Percentiles rank a stretch among this genome's conserved stretches.
These are phyloP conservation scores for Vicugna pacos DNA, from an alignment of 2,113 vertebrate species.

Conservation along the genomic window DNA sequence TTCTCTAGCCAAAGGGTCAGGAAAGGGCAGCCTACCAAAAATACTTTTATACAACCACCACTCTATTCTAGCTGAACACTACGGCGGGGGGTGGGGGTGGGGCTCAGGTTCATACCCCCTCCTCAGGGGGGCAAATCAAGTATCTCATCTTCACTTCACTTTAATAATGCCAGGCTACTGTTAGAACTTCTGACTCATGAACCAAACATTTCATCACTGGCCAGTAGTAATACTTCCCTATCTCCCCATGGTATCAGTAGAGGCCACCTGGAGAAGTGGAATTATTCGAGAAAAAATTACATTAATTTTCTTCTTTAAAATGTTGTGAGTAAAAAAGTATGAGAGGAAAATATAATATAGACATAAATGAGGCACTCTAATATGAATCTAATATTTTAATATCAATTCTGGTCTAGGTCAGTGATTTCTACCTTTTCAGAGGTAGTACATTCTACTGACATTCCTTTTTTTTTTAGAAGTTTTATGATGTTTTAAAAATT, in stretches of 20 bases:
- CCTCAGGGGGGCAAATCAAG: not conserved
- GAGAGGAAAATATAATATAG: not conserved
- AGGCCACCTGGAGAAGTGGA: not conserved
- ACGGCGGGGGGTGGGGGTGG: too few species aligned
- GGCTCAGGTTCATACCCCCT: not conserved
- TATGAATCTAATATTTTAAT: not conserved
- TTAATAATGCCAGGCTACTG: not conserved
- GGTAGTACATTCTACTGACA: not conserved
- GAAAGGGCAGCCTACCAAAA: not conserved
- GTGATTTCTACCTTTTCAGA: not conserved
- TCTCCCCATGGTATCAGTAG: too few species aligned
- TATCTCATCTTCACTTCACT: not conserved
- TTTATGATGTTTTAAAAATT: slow-evolving; percentile 21
- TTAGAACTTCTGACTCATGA: not conserved
- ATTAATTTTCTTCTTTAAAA: not conserved
- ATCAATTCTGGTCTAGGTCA: not conserved
- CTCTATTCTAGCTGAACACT: not conserved
- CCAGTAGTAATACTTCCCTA: too few species aligned
- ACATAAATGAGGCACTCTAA: not conserved
- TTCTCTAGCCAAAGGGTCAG: not conserved
- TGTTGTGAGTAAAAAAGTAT: not conserved
- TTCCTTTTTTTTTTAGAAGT: not conserved
- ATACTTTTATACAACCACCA: not conserved
- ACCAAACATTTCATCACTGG: not conserved
- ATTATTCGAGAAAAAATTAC: not conserved